phyloP scores from a whole-genome alignment of 2,797 vertebrate species.

The Rhincodon typus region DNA sequence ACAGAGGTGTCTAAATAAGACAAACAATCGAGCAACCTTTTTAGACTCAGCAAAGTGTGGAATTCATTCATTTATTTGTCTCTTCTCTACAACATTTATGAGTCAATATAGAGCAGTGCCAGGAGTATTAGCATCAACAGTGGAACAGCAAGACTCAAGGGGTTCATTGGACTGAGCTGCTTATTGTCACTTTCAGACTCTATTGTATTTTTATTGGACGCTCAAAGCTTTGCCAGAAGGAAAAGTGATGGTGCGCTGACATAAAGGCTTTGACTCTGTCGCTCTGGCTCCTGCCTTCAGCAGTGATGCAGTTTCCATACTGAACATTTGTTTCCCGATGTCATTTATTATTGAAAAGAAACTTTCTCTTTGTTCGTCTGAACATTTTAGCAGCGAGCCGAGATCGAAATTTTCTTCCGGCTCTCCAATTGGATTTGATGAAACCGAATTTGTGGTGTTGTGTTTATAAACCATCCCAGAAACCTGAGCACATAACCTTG shows the following conservation, averaged over 20 bases:
- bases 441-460: not conserved
- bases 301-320: not conserved
- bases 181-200: not conserved
- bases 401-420: not conserved
- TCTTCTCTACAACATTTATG: not conserved
- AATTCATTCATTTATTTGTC: not conserved
- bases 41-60: not conserved
- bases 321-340: not conserved
- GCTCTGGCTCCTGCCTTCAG: not conserved
- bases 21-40: not conserved
- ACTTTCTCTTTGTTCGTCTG: not conserved
- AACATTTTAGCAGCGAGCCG: not conserved
- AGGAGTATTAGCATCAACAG: not conserved
- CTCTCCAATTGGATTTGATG: not conserved
- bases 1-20: not conserved
- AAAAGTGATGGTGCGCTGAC: not conserved
- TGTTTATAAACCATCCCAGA: not conserved
- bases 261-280: not conserved
- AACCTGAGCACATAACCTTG: not conserved
- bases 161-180: not conserved
- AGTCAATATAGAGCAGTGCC: not conserved
- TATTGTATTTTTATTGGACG: not conserved
- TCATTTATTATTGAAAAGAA: slow-evolving; percentile 12
- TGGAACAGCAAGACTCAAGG: not conserved
- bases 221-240: slow-evolving; percentile 12